Evolutionary conservation across 2,797 vertebrate species (phyloP).

Genomic region (Macropus fuliginosus): DNA sequence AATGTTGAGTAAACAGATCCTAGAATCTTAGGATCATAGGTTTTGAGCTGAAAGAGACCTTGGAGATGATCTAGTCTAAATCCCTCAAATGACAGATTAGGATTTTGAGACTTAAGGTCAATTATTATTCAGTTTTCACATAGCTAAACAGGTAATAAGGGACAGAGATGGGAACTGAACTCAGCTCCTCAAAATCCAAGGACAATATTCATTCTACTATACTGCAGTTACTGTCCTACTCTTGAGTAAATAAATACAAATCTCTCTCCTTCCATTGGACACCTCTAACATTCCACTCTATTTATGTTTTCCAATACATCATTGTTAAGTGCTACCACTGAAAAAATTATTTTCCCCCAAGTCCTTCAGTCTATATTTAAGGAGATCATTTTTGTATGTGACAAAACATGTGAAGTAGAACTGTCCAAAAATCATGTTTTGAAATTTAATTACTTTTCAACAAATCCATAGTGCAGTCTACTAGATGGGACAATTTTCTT

Average conservation of each 20-base stretch:
- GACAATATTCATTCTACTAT: background rate
- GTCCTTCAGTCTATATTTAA: background rate
- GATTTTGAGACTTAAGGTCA: too few species aligned
- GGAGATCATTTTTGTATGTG: background rate
- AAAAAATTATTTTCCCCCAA: background rate
- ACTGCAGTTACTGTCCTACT: background rate
- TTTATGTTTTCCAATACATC: background rate
- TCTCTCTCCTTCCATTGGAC: background rate
- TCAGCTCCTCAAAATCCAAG: background rate
- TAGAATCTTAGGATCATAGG: background rate
- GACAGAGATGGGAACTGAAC: background rate
- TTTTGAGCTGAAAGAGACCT: background rate
- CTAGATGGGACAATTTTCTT: conserved; percentile 61
- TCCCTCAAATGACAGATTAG: background rate
- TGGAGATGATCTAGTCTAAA: background rate
- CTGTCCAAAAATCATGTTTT: conserved; percentile 62
- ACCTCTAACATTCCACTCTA: conserved; percentile 7
- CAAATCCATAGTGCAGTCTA: conserved; percentile 13
- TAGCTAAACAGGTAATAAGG: background rate
- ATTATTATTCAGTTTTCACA: too few species aligned
- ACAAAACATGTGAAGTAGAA: conserved; percentile 44
- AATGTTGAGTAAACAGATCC: background rate
- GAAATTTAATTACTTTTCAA: conserved; percentile 76
- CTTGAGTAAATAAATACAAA: conserved; percentile 33
- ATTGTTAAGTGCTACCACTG: conserved; percentile 3